phyloP scores from a whole-genome alignment of 2,113 vertebrate genomes.

The Indicator indicator region DNA sequence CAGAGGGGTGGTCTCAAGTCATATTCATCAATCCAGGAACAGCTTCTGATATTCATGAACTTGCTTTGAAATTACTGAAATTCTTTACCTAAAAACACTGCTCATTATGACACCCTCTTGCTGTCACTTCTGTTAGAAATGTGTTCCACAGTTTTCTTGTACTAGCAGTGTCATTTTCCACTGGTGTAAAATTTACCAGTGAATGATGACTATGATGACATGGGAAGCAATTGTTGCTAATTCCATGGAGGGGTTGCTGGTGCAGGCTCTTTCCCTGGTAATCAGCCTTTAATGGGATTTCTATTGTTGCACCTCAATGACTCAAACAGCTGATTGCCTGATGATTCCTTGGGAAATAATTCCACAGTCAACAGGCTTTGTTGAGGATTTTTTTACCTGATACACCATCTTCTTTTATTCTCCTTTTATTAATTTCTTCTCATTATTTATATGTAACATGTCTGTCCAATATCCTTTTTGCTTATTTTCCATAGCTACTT shows the following conservation, averaged over 20 bases:
- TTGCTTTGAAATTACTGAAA: neutral
- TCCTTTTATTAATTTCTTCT: neutral
- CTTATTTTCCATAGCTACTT: neutral
- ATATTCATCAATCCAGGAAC: neutral
- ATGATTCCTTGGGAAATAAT: neutral
- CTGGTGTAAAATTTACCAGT: neutral
- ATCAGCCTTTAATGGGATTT: neutral
- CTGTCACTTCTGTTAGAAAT: neutral
- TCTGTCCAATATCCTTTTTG: neutral
- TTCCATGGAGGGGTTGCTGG: neutral
- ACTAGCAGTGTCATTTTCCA: neutral
- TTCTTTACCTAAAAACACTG: neutral
- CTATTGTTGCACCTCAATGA: neutral
- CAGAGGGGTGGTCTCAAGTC: neutral
- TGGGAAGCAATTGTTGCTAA: neutral
- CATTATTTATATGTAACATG: neutral
- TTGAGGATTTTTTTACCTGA: neutral
- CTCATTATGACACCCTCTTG: neutral
- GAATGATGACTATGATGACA: neutral
- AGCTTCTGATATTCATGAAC: neutral
- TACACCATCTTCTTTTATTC: neutral
- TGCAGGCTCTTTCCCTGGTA: neutral
- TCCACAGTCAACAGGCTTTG: neutral
- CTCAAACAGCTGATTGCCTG: neutral
- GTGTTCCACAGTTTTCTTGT: neutral